Evolutionary conservation across 92 coral and sea anemone species (phyloP), one percentile per base, ranked within the genome.

Genomic region (Paragorgia papillata): DNA sequence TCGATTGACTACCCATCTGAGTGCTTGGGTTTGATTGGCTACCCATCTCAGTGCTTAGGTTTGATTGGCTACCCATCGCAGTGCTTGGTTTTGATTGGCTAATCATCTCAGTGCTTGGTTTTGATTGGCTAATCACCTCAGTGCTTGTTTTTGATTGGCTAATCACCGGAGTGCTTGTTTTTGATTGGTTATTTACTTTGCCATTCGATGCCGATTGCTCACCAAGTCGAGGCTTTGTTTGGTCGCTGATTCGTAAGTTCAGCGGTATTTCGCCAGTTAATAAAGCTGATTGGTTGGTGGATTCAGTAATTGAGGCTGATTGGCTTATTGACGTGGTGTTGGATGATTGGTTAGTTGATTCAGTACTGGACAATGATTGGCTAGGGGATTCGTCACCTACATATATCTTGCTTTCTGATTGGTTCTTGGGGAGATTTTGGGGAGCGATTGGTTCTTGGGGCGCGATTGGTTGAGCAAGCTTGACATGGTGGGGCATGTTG

Each of bases 261-360:
- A 56, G 15, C 18, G 28, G 62, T 56, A 31, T 13, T 56, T 56
- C 22, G 62, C 28, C 8, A 14, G n/a, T 15, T 46, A 6, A 6
- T 22, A 15, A 33, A n/a, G 48, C 9, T 53, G 78, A 71, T 71
- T 53, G 78, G 64, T 51, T 71, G 78, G 7, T 71, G 22, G 41
- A 33, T 21, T 21, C 64, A 53, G 41, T 7, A 43, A 21, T 49
- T 8, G 15, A 54, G 14, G 14, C 25, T 68, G 75, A 68, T 68
- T 68, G 75, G 75, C 75, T 51, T 5, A 17, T 51, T 17, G 43
- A 37, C 43, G 4, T 10, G 43, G 43, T 37, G 10, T 10, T 37
- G 43, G 43, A 10, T 68, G 75, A 68, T 68, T 68, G 75, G 75
- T 59, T 51, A 51, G 26, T 51, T 17, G 43, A 37, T 10, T 37